phyloP scores from a whole-genome alignment of 2,888 invertebrate species.

The Deroplatys truncata region DNA sequence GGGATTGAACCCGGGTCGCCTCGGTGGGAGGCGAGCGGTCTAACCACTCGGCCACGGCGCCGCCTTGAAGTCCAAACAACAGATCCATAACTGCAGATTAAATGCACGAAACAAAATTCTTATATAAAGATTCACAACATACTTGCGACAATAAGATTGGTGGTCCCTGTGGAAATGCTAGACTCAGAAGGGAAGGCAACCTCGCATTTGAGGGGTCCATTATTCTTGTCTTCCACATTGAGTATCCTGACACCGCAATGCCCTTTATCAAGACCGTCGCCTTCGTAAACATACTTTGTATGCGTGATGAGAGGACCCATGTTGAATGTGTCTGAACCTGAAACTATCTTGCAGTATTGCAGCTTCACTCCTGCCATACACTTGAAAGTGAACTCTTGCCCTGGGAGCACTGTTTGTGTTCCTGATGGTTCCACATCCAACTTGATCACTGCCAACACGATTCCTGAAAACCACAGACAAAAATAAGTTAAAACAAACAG shows the following conservation, averaged over 20 bases:
- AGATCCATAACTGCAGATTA: no score
- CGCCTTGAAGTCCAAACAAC: no score
- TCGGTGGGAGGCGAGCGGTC: no score
- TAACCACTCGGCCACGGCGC: no score
- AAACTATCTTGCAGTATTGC: not conserved
- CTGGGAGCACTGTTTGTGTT: not conserved
- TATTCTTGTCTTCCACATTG: conserved; percentile 59
- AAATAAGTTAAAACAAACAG: not conserved
- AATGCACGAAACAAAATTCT: no score
- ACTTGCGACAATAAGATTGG: not conserved
- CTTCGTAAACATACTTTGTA: conserved; percentile 41
- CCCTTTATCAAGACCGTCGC: conserved; percentile 54
- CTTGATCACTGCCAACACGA: not conserved
- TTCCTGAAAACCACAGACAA: not conserved
- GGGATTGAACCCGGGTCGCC: no score
- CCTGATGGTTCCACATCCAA: not conserved
- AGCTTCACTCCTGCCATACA: not conserved
- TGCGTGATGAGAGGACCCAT: not conserved
- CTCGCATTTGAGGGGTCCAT: conserved; percentile 66
- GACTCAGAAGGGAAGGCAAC: conserved; percentile 49
- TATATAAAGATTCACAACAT: not conserved
- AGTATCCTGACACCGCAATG: conserved; percentile 69
- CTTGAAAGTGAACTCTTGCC: not conserved
- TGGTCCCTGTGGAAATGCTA: not conserved
- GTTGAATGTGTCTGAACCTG: not conserved